Percentiles rank a stretch among this genome's conserved stretches.
phyloP scores from a whole-genome alignment of 2,113 vertebrate genomes.

The Rousettus leschenaultii region DNA sequence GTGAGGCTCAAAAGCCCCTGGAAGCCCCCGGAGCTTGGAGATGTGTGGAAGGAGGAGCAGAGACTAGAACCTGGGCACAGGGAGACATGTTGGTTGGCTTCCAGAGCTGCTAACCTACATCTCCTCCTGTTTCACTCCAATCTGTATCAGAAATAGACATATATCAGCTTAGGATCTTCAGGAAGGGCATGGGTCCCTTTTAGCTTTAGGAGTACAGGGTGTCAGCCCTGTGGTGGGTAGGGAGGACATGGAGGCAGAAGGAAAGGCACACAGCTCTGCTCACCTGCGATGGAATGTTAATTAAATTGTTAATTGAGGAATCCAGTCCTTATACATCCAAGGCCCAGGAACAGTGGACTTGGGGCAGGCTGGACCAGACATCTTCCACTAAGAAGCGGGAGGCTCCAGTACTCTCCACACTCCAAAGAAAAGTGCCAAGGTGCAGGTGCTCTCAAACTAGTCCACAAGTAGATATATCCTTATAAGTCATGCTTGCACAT shows the following conservation, averaged over 20 bases:
- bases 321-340: not conserved
- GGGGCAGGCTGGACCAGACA: not conserved
- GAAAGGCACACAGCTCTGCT: not conserved
- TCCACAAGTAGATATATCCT: not conserved
- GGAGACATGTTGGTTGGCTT: not conserved
- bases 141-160: not conserved
- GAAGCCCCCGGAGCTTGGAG: not conserved
- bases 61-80: not conserved
- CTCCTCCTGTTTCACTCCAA: not conserved
- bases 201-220: not conserved
- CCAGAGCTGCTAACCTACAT: not conserved
- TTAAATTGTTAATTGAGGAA: too few relatives aligned
- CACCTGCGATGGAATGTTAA: not conserved
- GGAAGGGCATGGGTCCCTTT: not conserved
- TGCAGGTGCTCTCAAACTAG: not conserved
- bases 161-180: not conserved
- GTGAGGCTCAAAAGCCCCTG: not conserved
- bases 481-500: fast-evolving
- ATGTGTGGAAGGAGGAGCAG: not conserved
- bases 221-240: fast-evolving
- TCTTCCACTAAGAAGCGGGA: not conserved
- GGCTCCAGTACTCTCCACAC: not conserved
- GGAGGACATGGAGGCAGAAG: not conserved
- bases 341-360: not conserved
- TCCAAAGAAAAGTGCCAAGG: not conserved